A percentile compares a stretch with the other conserved stretches of the same genome.
These are phyloP conservation scores for Saturnia japonica DNA, from an alignment of 2,888 invertebrate species.

Conservation along the genomic window DNA sequence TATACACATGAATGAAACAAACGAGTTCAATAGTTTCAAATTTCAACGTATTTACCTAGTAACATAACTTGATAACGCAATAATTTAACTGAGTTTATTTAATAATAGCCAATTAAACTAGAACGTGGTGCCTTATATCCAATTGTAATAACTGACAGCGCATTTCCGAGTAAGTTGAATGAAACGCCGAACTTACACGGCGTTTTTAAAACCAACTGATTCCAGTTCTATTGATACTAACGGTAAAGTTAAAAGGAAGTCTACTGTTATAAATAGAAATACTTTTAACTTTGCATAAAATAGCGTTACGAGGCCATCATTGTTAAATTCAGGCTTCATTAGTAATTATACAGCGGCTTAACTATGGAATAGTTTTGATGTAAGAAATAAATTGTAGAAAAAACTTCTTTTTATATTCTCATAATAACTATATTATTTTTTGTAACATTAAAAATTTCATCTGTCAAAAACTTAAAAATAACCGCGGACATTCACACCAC, in stretches of 20 bases:
- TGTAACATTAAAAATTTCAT: constrained; percentile 68
- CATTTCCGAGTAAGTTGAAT: constrained; percentile 38
- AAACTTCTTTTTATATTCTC: constrained; percentile 52
- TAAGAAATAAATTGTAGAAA: constrained; percentile 76
- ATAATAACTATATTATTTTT: constrained; percentile 38
- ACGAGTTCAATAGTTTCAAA: constrained; percentile 7
- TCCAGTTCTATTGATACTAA: constrained; percentile 78
- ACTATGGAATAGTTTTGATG: constrained; percentile 64
- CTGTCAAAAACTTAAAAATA: constrained; percentile 72
- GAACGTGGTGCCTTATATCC: constrained; percentile 61
- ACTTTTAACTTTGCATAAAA: constrained; percentile 19
- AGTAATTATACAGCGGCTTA: constrained; percentile 73
- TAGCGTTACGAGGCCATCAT: constrained; percentile 40
- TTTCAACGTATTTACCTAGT: constrained; percentile 59
- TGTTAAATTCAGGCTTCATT: constrained; percentile 63
- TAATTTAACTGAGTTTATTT: constrained; percentile 47
- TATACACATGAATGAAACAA: background rate
- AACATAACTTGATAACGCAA: constrained; percentile 64
- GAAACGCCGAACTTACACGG: constrained; percentile 34
- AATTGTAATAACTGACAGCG: constrained; percentile 68
- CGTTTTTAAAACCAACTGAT: constrained; percentile 56
- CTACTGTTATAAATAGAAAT: background rate
- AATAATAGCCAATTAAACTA: constrained; percentile 69
- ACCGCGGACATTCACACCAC: constrained; percentile 61
- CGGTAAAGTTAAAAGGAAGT: constrained; percentile 24